Evolutionary conservation across 2,113 vertebrate genomes (phyloP), one percentile per base, ranked within the genome.

Genomic region (Suricata suricatta): DNA sequence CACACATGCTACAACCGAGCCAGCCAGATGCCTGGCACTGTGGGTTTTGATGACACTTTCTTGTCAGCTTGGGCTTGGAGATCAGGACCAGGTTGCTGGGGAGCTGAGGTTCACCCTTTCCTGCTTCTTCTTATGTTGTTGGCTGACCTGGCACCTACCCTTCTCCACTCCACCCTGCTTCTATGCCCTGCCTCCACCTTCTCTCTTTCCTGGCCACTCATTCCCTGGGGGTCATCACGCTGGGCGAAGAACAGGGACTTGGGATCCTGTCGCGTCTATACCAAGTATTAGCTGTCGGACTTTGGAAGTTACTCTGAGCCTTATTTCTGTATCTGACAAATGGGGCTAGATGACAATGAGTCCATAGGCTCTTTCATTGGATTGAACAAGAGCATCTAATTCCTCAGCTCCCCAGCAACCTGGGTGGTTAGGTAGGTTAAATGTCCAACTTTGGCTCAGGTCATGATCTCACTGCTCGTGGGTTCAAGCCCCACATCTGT

Each of bases 251-350:
- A 35, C 33, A 76, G 77, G 23, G 29, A 12, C 29, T 27, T 21
- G 5, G 19, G 13, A 7, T 50, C 88, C 3, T 88, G 54, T 50
- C 0, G 0, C 35, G 47, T 5, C 31, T 71, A 54, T 66, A 23
- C 35, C 47, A 19, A 38, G 35, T 82, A 5, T 71, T 74, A 29
- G 0, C 54, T 71, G 7, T n/a, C 76, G 57, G 12, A 17, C 69
- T 68, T 54, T 57, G 57, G 69, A 76, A 44, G 80, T 90, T 84
- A 82, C 71, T 66, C 33, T 63, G 38, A 87, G 25, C 19, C 64
- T 77, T 44, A 2, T 96, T 72, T 79, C 33, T 44, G 25, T 83
- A 60, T 68, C 60, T 69, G 52, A 94, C 94, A 82, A 64, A 68
- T 60, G 44, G 23, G 57, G 31, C 47, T 54, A 33, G 83, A 63